A percentile compares a stretch with the other conserved stretches of the same genome.
phyloP scores from a whole-genome alignment of 2,113 vertebrate genomes.

The Pardalotus punctatus region DNA sequence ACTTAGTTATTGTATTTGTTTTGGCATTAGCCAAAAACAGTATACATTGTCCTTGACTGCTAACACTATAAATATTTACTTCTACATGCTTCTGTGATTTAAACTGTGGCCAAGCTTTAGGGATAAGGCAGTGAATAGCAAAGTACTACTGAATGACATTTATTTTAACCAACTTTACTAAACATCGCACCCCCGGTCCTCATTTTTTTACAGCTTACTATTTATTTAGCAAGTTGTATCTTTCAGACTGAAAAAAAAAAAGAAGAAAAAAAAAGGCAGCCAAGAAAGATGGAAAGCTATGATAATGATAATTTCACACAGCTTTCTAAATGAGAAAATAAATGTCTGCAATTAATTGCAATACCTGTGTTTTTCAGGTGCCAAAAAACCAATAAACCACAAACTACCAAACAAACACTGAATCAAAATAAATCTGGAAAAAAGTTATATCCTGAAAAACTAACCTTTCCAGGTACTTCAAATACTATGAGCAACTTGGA shows the following conservation, averaged over 20 bases:
- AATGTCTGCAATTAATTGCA: background rate
- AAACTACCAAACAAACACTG: background rate
- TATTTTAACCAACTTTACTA: background rate
- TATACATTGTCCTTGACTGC: background rate
- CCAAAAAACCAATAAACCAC: background rate
- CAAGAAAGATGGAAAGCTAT: background rate
- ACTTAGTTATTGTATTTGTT: background rate
- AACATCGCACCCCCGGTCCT: rapidly evolving
- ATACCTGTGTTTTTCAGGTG: background rate
- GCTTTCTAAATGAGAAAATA: background rate
- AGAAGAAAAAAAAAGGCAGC: background rate
- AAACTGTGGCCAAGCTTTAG: background rate
- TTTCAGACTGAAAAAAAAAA: background rate
- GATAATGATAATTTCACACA: background rate
- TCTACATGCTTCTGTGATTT: background rate
- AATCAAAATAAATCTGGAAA: background rate
- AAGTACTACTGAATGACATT: background rate
- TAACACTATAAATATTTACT: conserved; percentile 12
- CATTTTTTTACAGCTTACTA: background rate
- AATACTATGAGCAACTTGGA: background rate
- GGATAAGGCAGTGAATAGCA: background rate
- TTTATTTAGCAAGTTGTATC: background rate
- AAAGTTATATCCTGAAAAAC: background rate
- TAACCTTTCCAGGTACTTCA: background rate
- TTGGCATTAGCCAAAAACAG: background rate